These are phyloP conservation scores for Gandaritis pyraliata DNA, from an alignment of 2,888 invertebrate species.

Conservation along the genomic window DNA sequence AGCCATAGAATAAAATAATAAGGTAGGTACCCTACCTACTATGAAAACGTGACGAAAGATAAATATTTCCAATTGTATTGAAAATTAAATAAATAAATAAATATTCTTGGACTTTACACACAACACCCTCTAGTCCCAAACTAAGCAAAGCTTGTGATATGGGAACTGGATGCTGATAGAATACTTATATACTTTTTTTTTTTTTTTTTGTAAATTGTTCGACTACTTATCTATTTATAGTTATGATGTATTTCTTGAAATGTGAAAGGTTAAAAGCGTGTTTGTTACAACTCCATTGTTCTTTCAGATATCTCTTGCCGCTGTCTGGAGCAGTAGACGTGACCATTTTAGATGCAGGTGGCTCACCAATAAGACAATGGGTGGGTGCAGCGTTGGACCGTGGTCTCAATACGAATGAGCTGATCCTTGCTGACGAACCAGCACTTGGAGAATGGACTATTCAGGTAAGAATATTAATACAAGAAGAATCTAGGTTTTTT, in stretches of 20 bases:
- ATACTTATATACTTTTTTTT: too few species aligned
- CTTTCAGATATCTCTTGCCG: constrained; percentile 70
- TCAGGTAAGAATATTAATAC: constrained; percentile 72
- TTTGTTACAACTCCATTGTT: not conserved
- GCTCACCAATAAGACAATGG: constrained; percentile 94
- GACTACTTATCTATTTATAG: not conserved
- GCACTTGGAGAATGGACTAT: constrained; percentile 95
- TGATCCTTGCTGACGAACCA: constrained; percentile 91
- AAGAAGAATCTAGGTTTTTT: too few species aligned
- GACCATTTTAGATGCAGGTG: constrained; percentile 74
- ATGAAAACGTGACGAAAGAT: constrained; percentile 3
- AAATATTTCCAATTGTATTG: not conserved
- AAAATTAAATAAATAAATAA: too few species aligned
- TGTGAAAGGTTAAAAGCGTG: not conserved
- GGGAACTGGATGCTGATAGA: too few species aligned
- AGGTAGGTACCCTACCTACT: too few species aligned
- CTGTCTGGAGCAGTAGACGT: constrained; percentile 69
- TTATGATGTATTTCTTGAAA: not conserved
- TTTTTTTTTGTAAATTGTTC: too few species aligned
- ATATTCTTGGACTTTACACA: too few species aligned
- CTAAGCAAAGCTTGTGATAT: too few species aligned
- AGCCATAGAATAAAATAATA: not conserved
- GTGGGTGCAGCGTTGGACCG: constrained; percentile 86
- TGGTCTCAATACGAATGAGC: constrained; percentile 90
- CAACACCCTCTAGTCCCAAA: too few species aligned